Percentiles rank a stretch among this genome's conserved stretches.
These are phyloP conservation scores for Exocentrus adspersus DNA, from an alignment of 2,888 invertebrate species.

Conservation along the genomic window DNA sequence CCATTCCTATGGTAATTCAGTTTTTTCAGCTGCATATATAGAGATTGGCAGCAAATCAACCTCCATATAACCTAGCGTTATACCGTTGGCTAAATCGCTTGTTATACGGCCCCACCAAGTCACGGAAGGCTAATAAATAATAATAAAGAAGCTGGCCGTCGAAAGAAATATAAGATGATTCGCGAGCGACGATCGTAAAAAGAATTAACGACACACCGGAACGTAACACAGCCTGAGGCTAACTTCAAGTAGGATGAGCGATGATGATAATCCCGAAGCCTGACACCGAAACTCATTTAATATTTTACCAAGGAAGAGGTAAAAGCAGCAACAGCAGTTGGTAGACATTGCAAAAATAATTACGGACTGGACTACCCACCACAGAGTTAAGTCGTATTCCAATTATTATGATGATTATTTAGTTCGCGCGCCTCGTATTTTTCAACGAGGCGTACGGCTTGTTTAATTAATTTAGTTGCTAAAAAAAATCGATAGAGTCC, in stretches of 20 bases:
- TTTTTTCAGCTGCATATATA: too few species aligned
- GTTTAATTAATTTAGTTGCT: constrained; percentile 1
- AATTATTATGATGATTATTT: constrained; percentile 5
- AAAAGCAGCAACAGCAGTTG: too few species aligned
- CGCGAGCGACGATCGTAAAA: constrained; percentile 14
- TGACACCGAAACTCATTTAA: constrained; percentile 27
- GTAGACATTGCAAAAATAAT: constrained; percentile 10
- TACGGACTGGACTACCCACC: constrained; percentile 11
- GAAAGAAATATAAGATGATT: constrained; percentile 15
- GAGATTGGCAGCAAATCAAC: too few species aligned
- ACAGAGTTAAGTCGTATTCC: constrained; percentile 13
- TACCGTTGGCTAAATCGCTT: background rate
- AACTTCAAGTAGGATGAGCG: constrained; percentile 14
- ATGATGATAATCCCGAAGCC: constrained; percentile 17
- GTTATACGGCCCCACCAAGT: background rate
- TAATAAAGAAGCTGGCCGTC: background rate
- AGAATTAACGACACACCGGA: constrained; percentile 24
- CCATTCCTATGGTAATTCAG: too few species aligned
- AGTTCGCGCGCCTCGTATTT: background rate
- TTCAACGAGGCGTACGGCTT: background rate
- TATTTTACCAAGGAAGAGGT: constrained; percentile 15
- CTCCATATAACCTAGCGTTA: too few species aligned
- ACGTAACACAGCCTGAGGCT: constrained; percentile 18
- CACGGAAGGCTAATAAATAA: background rate
- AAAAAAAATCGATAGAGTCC: background rate